Evolutionary conservation across 2,797 vertebrate species (phyloP).

Genomic region (Danio tinwini): DNA sequence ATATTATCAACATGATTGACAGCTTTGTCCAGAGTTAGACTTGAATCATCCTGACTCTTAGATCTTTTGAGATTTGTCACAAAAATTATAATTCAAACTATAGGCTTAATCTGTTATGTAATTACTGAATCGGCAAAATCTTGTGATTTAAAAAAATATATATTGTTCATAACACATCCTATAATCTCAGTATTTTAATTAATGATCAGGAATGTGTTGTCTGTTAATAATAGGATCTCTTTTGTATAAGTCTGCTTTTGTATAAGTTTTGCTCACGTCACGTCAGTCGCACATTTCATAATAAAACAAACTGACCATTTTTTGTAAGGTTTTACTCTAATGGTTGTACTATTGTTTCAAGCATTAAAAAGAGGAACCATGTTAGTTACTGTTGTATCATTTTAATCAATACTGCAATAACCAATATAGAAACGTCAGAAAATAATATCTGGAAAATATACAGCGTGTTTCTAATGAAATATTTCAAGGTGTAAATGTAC

Average conservation of each 20-base stretch:
- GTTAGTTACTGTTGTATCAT: not conserved
- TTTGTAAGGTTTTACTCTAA: not conserved
- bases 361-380: not conserved
- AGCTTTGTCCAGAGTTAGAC: not conserved
- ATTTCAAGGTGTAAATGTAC: conserved; percentile 53
- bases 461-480: conserved; percentile 38
- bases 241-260: not conserved
- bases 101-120: not conserved
- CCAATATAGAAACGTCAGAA: conserved; percentile 43
- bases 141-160: conserved; percentile 14
- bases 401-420: conserved; percentile 1
- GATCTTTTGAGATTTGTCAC: not conserved
- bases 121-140: not conserved
- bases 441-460: conserved; percentile 54
- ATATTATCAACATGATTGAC: not conserved
- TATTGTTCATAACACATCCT: not conserved
- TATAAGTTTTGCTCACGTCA: not conserved
- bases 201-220: conserved; percentile 17
- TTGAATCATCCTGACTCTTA: conserved; percentile 3
- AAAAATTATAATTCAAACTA: not conserved
- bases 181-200: not conserved
- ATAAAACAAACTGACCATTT: not conserved
- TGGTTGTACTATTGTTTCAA: not conserved
- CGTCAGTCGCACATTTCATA: conserved; percentile 3
- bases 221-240: conserved; percentile 17